phyloP scores from a whole-genome alignment of 2,113 vertebrate species.

The Gorsachius goisagi region DNA sequence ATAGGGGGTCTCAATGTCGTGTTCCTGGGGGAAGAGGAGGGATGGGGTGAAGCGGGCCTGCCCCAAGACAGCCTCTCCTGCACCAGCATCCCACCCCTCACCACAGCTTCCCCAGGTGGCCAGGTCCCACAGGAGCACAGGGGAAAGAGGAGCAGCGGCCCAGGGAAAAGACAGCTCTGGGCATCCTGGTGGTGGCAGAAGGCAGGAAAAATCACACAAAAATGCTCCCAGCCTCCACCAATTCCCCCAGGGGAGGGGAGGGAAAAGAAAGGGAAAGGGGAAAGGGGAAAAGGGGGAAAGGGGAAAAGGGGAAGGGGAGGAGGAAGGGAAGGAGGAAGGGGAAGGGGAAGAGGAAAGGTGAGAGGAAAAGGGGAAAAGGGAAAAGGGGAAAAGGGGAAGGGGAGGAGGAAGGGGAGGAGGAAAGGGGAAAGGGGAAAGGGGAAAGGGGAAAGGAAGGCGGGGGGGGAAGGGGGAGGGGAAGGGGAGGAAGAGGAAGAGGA shows the following conservation, averaged over 20 bases:
- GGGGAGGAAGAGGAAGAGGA: too few species aligned
- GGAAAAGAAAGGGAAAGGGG: too few species aligned
- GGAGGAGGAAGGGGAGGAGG: neutral
- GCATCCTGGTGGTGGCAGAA: neutral
- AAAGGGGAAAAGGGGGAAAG: too few species aligned
- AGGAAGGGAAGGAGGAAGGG: too few species aligned
- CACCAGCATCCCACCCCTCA: neutral
- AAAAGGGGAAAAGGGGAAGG: too few species aligned
- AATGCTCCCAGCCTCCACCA: neutral
- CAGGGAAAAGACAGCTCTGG: neutral
- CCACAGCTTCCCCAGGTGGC: neutral
- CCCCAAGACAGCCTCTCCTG: neutral
- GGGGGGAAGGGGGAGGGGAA: too few species aligned
- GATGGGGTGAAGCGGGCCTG: neutral
- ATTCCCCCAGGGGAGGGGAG: too few species aligned
- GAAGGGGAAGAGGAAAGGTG: too few species aligned
- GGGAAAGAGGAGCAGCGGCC: neutral
- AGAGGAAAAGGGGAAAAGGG: too few species aligned
- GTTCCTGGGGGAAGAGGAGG: slow-evolving; percentile 79
- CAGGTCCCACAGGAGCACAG: neutral
- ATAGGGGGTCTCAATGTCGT: slow-evolving; percentile 94
- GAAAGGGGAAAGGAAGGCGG: too few species aligned
- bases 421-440: too few species aligned
- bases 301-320: too few species aligned
- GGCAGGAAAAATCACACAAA: neutral